A percentile compares a stretch with the other conserved stretches of the same genome.
Conservation (phyloP, 2,888 invertebrate genomes). For the Malacosoma neustria region DNA sequence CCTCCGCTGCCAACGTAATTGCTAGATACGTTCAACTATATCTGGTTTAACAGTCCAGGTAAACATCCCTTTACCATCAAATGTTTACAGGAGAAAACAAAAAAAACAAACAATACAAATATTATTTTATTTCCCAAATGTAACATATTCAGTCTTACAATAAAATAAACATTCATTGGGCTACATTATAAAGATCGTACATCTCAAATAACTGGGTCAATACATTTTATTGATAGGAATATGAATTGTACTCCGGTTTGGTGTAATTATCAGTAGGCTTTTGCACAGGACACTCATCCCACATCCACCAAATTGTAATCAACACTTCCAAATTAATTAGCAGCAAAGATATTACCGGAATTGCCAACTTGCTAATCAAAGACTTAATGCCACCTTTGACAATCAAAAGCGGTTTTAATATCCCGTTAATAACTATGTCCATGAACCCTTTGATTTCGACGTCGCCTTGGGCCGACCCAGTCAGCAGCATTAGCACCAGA, state of each 20-base stretch:
- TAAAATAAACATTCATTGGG: not conserved
- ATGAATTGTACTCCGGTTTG: constrained; percentile 28
- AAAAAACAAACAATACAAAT: no score
- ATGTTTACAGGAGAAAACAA: no score
- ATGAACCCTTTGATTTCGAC: constrained; percentile 43
- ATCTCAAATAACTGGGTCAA: constrained; percentile 28
- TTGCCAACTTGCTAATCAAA: constrained; percentile 49
- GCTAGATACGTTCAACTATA: no score
- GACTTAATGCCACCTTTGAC: constrained; percentile 53
- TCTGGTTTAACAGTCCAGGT: no score
- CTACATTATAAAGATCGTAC: constrained; percentile 1
- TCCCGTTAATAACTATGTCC: constrained; percentile 47
- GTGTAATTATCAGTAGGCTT: constrained; percentile 12
- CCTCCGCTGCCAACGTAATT: no score
- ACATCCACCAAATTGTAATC: constrained; percentile 63
- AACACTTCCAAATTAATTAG: constrained; percentile 59
- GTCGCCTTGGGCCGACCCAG: constrained; percentile 35
- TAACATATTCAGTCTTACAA: no score
- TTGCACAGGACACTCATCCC: constrained; percentile 54
- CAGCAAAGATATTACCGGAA: constrained; percentile 53
- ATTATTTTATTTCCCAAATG: no score
- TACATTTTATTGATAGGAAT: constrained; percentile 16
- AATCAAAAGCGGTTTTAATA: constrained; percentile 45
- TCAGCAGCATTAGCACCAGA: constrained; percentile 41
- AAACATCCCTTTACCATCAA: no score